phyloP scores from a whole-genome alignment of 1,140 invertebrate species.

The Sitobion miscanthi region DNA sequence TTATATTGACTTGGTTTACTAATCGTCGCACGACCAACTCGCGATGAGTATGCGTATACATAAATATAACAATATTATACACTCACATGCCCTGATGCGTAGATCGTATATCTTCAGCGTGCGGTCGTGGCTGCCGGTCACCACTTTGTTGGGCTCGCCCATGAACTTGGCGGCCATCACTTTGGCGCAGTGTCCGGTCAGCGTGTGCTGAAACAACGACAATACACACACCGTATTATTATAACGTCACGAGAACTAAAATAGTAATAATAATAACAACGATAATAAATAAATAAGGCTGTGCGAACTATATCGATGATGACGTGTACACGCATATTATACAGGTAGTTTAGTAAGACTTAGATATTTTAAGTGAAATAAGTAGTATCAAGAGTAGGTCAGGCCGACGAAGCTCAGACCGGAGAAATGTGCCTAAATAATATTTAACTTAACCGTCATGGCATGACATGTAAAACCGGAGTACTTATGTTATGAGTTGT shows the following conservation, averaged over 20 bases:
- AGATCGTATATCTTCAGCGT: constrained; percentile 98
- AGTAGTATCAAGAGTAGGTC: not conserved
- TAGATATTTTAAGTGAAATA: not conserved
- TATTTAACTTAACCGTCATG: too few relatives aligned
- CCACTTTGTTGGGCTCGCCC: constrained; percentile 85
- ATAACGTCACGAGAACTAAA: not conserved
- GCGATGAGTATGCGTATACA: not conserved
- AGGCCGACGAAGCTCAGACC: not conserved
- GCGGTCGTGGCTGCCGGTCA: constrained; percentile 92
- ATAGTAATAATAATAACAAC: not conserved
- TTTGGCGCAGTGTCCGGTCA: constrained; percentile 96
- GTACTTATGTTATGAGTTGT: too few relatives aligned
- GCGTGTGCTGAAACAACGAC: constrained; percentile 77
- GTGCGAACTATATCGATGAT: too few relatives aligned
- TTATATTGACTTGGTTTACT: not conserved
- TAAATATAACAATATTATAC: not conserved
- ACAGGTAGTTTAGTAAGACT: not conserved
- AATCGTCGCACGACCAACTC: not conserved
- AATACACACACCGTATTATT: not conserved
- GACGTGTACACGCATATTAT: not conserved
- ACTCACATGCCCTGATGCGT: constrained; percentile 89
- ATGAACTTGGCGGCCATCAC: constrained; percentile 94
- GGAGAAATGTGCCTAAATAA: not conserved
- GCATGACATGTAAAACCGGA: not conserved
- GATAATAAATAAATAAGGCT: too few relatives aligned